Percentiles rank a stretch among this genome's conserved stretches.
phyloP scores from a whole-genome alignment of 2,888 invertebrate genomes.

The Tetanocera ferruginea region DNA sequence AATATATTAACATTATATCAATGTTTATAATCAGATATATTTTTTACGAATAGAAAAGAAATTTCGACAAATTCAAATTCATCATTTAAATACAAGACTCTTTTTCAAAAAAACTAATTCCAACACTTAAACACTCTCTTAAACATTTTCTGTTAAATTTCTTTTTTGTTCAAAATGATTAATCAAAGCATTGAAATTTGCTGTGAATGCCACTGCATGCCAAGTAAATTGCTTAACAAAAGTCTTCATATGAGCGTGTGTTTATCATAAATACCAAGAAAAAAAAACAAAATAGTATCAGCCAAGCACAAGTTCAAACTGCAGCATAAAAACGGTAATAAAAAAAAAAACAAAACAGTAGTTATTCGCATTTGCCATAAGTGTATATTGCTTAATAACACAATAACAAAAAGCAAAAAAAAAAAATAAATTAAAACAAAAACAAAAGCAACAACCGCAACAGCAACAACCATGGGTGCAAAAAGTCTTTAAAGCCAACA shows the following conservation, averaged over 20 bases:
- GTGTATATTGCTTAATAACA: background rate
- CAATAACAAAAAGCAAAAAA: background rate
- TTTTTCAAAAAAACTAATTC: no score
- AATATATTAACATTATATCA: no score
- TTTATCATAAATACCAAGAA: background rate
- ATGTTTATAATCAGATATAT: no score
- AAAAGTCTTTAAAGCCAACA: background rate
- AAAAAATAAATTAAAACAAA: background rate
- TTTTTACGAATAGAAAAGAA: no score
- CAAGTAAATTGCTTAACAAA: background rate
- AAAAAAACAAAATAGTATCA: background rate
- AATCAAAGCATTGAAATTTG: background rate
- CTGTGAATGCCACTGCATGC: background rate
- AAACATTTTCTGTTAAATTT: no score
- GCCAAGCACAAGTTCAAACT: constrained; percentile 31
- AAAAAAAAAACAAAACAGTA: background rate
- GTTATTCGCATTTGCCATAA: background rate
- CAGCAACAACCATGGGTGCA: background rate
- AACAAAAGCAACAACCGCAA: constrained; percentile 8
- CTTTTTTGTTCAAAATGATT: no score
- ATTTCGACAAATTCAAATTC: no score
- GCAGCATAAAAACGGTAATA: background rate
- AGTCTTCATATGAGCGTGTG: no score
- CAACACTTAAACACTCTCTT: no score
- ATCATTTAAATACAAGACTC: no score